Percentiles rank a stretch among this genome's conserved stretches.
phyloP scores from a whole-genome alignment of 1,140 invertebrate genomes.

The Drosophila bipectinata region DNA sequence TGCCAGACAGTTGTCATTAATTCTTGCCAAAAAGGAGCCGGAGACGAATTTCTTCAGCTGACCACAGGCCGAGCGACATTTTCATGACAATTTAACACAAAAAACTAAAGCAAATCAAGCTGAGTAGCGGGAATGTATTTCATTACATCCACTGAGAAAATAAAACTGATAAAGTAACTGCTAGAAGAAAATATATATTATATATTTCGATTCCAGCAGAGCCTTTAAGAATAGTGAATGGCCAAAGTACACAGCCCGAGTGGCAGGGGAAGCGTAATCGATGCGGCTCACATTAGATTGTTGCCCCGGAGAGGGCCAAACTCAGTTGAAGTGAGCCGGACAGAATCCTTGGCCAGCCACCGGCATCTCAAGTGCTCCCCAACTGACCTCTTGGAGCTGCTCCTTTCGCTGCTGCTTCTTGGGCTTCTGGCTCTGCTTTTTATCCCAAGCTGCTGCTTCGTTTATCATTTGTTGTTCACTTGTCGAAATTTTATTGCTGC shows the following conservation, averaged over 20 bases:
- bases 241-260: slow-evolving; percentile 27
- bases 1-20: slow-evolving; percentile 78
- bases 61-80: slow-evolving; percentile 61
- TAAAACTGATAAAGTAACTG: too few species aligned
- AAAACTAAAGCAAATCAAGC: slow-evolving; percentile 16
- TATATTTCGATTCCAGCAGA: neutral
- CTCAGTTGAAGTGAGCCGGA: slow-evolving; percentile 28
- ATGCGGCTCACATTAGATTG: slow-evolving; percentile 71
- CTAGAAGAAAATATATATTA: too few species aligned
- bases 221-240: slow-evolving; percentile 2
- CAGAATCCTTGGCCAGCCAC: slow-evolving; percentile 35
- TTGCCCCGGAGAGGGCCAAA: slow-evolving; percentile 14
- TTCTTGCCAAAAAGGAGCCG: slow-evolving; percentile 51
- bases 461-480: slow-evolving; percentile 82
- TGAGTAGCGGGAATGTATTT: slow-evolving; percentile 35
- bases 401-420: slow-evolving; percentile 33
- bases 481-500: slow-evolving; percentile 82
- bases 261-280: slow-evolving; percentile 62
- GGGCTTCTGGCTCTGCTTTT: slow-evolving; percentile 38
- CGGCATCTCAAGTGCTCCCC: slow-evolving; percentile 60
- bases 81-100: slow-evolving; percentile 78
- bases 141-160: slow-evolving; percentile 22
- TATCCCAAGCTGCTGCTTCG: slow-evolving; percentile 75
- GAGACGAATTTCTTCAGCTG: slow-evolving; percentile 35
- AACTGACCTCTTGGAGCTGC: slow-evolving; percentile 39